These are phyloP conservation scores for Psophia crepitans DNA, from an alignment of 2,113 vertebrate species.

Conservation along the genomic window DNA sequence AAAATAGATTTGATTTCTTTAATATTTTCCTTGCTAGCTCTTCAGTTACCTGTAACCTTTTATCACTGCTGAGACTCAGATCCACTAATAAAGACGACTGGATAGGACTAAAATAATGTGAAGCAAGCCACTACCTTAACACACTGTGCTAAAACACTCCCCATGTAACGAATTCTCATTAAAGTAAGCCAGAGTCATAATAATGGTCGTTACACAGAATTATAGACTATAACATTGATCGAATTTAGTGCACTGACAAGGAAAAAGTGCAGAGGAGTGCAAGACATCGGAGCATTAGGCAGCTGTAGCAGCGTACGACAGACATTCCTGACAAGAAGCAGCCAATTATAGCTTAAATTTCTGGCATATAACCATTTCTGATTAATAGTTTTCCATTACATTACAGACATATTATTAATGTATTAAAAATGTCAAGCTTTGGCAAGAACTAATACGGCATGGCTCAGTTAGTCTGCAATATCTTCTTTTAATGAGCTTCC, in stretches of 20 bases:
- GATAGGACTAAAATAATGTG: background rate
- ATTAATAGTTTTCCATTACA: constrained; percentile 86
- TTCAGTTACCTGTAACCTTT: background rate
- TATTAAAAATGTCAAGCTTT: constrained; percentile 84
- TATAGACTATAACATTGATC: constrained; percentile 69
- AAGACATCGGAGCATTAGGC: constrained; percentile 78
- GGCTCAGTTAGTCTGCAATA: constrained; percentile 68
- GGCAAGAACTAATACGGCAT: constrained; percentile 67
- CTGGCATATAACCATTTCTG: constrained; percentile 82
- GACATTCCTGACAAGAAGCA: constrained; percentile 82
- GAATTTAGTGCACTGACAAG: constrained; percentile 69
- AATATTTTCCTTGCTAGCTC: background rate
- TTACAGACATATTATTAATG: constrained; percentile 88
- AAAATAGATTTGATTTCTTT: background rate
- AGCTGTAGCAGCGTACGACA: constrained; percentile 73
- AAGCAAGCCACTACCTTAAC: background rate
- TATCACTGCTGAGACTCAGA: background rate
- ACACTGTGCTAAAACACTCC: background rate
- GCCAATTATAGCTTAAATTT: constrained; percentile 87
- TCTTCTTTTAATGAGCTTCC: constrained; percentile 84
- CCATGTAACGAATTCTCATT: constrained; percentile 65
- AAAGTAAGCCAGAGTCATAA: constrained; percentile 68
- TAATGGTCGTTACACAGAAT: constrained; percentile 72
- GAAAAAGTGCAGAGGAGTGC: constrained; percentile 62
- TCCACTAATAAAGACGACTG: background rate